These are phyloP conservation scores for Hydroisotoma schaefferi DNA, from an alignment of 2,888 invertebrate genomes.

Conservation along the genomic window DNA sequence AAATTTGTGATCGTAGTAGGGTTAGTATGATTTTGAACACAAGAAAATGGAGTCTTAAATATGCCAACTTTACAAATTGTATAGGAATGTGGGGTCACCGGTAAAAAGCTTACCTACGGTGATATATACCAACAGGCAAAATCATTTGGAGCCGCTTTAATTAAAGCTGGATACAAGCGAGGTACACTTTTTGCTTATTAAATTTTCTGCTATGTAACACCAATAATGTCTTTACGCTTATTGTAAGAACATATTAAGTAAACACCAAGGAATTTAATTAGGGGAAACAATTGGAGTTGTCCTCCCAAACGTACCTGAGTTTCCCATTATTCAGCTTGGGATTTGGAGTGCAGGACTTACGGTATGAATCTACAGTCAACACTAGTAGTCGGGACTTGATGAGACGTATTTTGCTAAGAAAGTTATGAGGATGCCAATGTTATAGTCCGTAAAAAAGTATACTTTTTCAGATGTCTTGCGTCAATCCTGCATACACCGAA, in stretches of 20 bases:
- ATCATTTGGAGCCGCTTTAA: conserved; percentile 36
- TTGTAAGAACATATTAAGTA: too few species aligned
- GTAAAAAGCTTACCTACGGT: conserved; percentile 23
- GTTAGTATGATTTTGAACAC: too few species aligned
- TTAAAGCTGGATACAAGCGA: conserved; percentile 24
- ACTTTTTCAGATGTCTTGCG: conserved; percentile 33
- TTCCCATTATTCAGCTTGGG: conserved; percentile 44
- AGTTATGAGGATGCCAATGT: too few species aligned
- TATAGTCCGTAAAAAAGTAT: not conserved
- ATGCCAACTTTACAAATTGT: not conserved
- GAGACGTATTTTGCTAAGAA: too few species aligned
- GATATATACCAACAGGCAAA: conserved; percentile 32
- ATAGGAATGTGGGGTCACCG: conserved; percentile 36
- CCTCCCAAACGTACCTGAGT: conserved; percentile 49
- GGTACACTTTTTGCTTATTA: conserved; percentile 1
- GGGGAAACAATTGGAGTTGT: conserved; percentile 47
- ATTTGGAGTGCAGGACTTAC: conserved; percentile 38
- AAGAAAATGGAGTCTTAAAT: not conserved
- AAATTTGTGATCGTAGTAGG: too few species aligned
- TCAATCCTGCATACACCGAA: conserved; percentile 46
- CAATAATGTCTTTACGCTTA: too few species aligned
- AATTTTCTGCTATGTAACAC: too few species aligned
- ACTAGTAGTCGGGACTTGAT: too few species aligned
- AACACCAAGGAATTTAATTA: not conserved
- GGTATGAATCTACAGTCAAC: conserved; percentile 2